Evolutionary conservation across 2,113 vertebrate genomes (phyloP).

Genomic region (Tringa solitaria): DNA sequence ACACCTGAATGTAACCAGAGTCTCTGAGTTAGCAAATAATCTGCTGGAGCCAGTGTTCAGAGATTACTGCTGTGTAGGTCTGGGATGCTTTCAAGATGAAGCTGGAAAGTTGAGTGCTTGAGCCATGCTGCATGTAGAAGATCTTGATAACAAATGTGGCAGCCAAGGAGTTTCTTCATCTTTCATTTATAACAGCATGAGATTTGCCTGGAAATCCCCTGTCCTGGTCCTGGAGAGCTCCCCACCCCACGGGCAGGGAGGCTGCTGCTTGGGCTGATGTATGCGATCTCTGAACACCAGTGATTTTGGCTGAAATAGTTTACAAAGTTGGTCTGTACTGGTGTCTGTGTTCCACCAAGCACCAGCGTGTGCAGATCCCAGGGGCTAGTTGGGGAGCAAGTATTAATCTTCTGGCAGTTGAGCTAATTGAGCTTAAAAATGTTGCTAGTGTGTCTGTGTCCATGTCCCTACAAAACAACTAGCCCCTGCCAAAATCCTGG

Average conservation of each 20-base stretch:
- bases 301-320: rapidly evolving
- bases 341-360: neutral
- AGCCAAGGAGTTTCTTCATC: neutral
- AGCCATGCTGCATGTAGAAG: neutral
- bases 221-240: neutral
- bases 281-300: rapidly evolving
- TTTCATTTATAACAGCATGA: neutral
- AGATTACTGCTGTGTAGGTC: neutral
- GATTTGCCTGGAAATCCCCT: neutral
- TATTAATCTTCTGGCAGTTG: neutral
- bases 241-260: rapidly evolving
- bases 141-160: too few relatives aligned
- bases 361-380: neutral
- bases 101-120: neutral
- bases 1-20: neutral
- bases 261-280: neutral
- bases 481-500: neutral
- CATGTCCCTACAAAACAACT: rapidly evolving
- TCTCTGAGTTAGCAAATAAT: neutral
- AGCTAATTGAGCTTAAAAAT: neutral
- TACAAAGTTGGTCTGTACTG: rapidly evolving
- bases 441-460: neutral
- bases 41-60: too few relatives aligned
- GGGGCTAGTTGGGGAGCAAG: neutral
- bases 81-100: rapidly evolving